Conservation (phyloP, 2,888 invertebrate genomes). For the Metallyticus violacea region DNA sequence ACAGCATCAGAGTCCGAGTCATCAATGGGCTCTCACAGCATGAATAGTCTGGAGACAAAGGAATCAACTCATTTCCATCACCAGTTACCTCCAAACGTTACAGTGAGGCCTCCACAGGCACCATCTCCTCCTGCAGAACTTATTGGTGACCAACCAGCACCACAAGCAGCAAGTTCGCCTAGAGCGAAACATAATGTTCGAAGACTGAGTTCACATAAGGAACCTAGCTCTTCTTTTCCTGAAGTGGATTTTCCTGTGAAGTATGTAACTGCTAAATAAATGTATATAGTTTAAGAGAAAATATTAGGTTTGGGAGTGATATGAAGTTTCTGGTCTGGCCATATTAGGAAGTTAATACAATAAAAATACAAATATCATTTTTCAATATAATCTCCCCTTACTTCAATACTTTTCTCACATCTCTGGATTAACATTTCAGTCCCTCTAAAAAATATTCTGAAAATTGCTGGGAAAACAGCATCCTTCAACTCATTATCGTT, state of each 20-base stretch:
- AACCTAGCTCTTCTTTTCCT: slow-evolving; percentile 23
- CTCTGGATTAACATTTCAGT: too few relatives aligned
- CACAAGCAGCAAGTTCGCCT: not conserved
- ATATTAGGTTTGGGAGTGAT: too few relatives aligned
- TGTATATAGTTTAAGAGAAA: too few relatives aligned
- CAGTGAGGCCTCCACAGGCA: not conserved
- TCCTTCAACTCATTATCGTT: too few relatives aligned
- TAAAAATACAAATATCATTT: too few relatives aligned
- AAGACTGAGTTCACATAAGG: slow-evolving; percentile 17
- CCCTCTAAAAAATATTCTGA: too few relatives aligned
- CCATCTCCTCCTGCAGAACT: not conserved
- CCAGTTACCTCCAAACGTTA: not conserved
- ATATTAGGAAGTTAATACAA: too few relatives aligned
- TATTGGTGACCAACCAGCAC: not conserved
- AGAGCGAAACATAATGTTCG: not conserved
- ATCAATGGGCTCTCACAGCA: not conserved
- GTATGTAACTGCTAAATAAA: slow-evolving; percentile 33
- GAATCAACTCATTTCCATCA: not conserved
- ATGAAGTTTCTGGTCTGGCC: too few relatives aligned
- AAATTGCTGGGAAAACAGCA: too few relatives aligned
- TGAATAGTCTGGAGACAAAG: not conserved
- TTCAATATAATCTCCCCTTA: too few relatives aligned
- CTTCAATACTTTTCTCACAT: too few relatives aligned
- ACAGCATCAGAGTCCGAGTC: slow-evolving; percentile 36
- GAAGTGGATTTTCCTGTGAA: slow-evolving; percentile 37